Conservation (phyloP, 2,797 vertebrate genomes). For the Schizopygopsis pylzovi region DNA sequence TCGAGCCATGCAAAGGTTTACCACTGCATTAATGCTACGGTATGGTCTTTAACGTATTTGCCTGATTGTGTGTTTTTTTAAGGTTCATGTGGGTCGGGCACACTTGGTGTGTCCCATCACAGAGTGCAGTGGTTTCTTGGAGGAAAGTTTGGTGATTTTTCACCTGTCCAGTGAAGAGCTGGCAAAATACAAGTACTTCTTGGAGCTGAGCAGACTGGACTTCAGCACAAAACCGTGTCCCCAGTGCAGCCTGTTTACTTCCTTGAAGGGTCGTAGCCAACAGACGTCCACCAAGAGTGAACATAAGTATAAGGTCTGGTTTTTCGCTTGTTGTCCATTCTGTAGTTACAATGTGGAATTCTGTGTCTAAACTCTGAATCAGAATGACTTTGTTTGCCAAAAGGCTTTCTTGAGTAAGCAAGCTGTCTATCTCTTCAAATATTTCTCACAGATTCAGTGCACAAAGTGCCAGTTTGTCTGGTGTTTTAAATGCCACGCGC, state of each 20-base stretch:
- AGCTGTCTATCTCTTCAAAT: constrained; percentile 10
- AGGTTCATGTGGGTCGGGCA: constrained; percentile 90
- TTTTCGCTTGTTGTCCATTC: neutral
- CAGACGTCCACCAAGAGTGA: constrained; percentile 84
- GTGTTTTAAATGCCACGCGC: constrained; percentile 99
- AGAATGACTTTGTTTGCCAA: neutral
- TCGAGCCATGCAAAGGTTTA: neutral
- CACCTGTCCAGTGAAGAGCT: constrained; percentile 88
- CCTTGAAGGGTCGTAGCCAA: constrained; percentile 84
- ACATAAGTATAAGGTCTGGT: constrained; percentile 94
- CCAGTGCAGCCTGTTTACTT: constrained; percentile 95
- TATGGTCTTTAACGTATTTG: neutral
- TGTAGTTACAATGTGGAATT: neutral
- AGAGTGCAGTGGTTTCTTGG: constrained; percentile 91
- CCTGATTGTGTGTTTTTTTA: constrained; percentile 17
- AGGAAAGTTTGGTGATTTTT: constrained; percentile 87
- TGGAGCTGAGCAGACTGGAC: constrained; percentile 93
- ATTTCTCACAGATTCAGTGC: constrained; percentile 87
- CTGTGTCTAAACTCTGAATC: neutral
- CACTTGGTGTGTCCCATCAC: constrained; percentile 92
- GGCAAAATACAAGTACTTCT: constrained; percentile 93
- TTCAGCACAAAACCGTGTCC: constrained; percentile 97
- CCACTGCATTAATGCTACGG: neutral
- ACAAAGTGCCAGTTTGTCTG: constrained; percentile 95
- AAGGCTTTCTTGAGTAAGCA: neutral